Percentiles rank a stretch among this genome's conserved stretches.
Conservation (phyloP, 2,797 vertebrate species). For the Siniperca undulata region DNA sequence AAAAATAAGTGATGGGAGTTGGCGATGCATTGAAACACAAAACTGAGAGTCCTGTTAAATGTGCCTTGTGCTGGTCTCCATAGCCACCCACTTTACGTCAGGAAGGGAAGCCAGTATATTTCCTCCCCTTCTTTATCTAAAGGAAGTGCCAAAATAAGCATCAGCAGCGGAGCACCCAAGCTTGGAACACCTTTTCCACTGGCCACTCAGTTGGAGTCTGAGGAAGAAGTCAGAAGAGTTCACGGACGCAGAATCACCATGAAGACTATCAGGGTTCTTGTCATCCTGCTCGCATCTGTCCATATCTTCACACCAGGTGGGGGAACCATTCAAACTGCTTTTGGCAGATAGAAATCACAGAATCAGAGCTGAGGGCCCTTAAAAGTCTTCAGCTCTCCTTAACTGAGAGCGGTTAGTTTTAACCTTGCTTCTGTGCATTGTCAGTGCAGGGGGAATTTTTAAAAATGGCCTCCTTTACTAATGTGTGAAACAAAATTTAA, state of each 20-base stretch:
- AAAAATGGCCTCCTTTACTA: neutral
- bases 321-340: constrained; percentile 1
- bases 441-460: neutral
- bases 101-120: constrained; percentile 88
- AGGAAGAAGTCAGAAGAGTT: constrained; percentile 61
- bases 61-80: constrained; percentile 42
- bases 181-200: constrained; percentile 84
- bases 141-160: constrained; percentile 91
- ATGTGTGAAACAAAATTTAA: neutral
- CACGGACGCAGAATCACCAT: constrained; percentile 73
- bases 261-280: constrained; percentile 74
- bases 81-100: constrained; percentile 84
- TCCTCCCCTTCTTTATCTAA: constrained; percentile 91
- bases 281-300: constrained; percentile 61
- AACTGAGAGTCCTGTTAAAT: constrained; percentile 40
- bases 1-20: constrained; percentile 66
- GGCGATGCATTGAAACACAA: constrained; percentile 32
- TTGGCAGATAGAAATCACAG: neutral
- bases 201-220: constrained; percentile 64
- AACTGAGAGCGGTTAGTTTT: neutral
- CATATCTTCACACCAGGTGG: constrained; percentile 67
- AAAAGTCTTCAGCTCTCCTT: neutral
- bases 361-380: neutral
- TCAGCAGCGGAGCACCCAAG: constrained; percentile 69
- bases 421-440: neutral